Evolutionary conservation across 2,888 invertebrate genomes (phyloP).

Genomic region (Polymixis flavicincta): DNA sequence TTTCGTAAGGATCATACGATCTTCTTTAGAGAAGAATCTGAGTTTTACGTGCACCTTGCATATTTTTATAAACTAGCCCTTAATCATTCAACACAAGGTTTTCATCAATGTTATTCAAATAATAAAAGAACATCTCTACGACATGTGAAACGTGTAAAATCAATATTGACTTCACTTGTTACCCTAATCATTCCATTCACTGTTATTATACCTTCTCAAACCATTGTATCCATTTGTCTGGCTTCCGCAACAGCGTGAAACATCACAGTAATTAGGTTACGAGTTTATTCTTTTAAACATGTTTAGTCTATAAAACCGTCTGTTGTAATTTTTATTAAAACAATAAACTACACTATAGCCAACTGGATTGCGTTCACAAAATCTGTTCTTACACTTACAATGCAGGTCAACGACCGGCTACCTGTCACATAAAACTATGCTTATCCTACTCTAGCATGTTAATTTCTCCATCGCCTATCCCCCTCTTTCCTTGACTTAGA

Average conservation of each 20-base stretch:
- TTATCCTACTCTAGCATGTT: conserved; percentile 58
- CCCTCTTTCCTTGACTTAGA: conserved; percentile 62
- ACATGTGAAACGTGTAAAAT: conserved; percentile 23
- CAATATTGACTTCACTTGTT: conserved; percentile 34
- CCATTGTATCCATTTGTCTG: conserved; percentile 6
- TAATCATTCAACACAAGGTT: neutral
- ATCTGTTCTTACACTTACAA: conserved; percentile 63
- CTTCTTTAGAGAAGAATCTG: neutral
- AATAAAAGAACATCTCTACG: neutral
- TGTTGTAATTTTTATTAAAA: conserved; percentile 59
- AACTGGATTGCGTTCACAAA: conserved; percentile 60
- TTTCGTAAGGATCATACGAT: neutral
- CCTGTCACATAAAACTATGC: conserved; percentile 71
- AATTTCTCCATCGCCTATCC: conserved; percentile 58
- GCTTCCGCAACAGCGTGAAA: conserved; percentile 19
- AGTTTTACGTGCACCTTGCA: neutral
- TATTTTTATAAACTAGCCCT: too few species aligned
- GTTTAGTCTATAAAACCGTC: conserved; percentile 56
- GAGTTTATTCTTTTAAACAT: conserved; percentile 30
- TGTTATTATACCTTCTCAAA: conserved; percentile 2
- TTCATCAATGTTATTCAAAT: conserved; percentile 13
- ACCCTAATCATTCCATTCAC: neutral
- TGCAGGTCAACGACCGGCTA: conserved; percentile 72
- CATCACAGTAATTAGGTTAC: conserved; percentile 47
- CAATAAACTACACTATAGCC: conserved; percentile 53